Conservation (phyloP, 2,113 vertebrate species). For the Cercocebus atys region DNA sequence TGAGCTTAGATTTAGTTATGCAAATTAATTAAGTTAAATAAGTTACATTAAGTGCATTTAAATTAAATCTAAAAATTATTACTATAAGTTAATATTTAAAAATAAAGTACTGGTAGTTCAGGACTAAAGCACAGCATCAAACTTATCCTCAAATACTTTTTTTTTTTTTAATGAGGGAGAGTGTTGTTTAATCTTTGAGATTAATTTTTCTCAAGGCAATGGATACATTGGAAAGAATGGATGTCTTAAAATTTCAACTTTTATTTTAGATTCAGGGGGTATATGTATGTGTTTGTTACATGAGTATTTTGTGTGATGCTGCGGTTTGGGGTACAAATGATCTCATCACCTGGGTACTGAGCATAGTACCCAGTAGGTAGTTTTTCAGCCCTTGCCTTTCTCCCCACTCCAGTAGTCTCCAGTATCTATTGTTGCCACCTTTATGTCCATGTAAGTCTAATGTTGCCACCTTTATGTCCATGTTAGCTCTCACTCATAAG, state of each 20-base stretch:
- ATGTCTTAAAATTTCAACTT: neutral
- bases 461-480: too few relatives aligned
- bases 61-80: slow-evolving; percentile 41
- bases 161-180: neutral
- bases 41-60: slow-evolving; percentile 19
- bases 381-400: too few relatives aligned
- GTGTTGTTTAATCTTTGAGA: slow-evolving; percentile 29
- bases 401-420: too few relatives aligned
- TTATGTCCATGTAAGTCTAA: too few relatives aligned
- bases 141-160: neutral
- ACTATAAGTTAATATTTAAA: neutral
- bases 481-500: too few relatives aligned
- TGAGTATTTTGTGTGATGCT: too few relatives aligned
- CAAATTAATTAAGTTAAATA: slow-evolving; percentile 11
- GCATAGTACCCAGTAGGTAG: too few relatives aligned
- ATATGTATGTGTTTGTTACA: too few relatives aligned
- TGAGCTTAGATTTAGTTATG: neutral
- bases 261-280: too few relatives aligned
- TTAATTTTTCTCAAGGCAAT: slow-evolving; percentile 4
- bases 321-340: too few relatives aligned
- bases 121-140: neutral
- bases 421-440: too few relatives aligned
- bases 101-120: neutral
- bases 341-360: too few relatives aligned
- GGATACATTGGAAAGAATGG: neutral